phyloP scores from a whole-genome alignment of 2,113 vertebrate species.

The Pachyramphus minor region DNA sequence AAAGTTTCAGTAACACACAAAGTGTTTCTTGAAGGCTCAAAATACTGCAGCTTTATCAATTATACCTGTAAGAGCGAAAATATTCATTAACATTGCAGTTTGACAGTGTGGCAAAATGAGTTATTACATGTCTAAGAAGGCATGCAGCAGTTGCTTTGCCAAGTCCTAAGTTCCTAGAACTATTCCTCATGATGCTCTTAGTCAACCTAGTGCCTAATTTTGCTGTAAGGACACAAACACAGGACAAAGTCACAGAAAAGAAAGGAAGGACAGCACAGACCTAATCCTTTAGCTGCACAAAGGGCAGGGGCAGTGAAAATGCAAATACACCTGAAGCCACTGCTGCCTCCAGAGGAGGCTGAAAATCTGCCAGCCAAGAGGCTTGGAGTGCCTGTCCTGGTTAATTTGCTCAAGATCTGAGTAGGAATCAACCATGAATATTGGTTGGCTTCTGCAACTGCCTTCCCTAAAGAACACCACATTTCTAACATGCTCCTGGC shows the following conservation, averaged over 20 bases:
- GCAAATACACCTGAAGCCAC: background rate
- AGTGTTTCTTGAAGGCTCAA: background rate
- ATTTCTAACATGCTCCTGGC: background rate
- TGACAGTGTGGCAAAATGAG: background rate
- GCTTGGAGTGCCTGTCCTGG: background rate
- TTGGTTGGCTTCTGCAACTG: background rate
- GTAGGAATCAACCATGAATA: background rate
- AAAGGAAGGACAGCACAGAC: background rate
- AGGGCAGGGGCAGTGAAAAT: background rate
- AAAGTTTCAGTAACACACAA: background rate
- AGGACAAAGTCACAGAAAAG: background rate
- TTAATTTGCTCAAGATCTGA: background rate
- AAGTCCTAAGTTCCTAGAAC: background rate
- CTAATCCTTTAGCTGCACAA: background rate
- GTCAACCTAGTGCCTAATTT: background rate
- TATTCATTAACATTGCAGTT: background rate
- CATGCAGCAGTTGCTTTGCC: background rate
- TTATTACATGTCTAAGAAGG: fast-evolving
- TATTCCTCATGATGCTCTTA: background rate
- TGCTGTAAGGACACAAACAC: background rate
- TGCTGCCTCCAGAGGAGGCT: background rate
- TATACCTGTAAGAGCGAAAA: background rate
- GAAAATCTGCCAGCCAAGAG: background rate
- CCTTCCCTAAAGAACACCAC: background rate
- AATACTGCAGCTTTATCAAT: background rate